A percentile compares a stretch with the other conserved stretches of the same genome.
Evolutionary conservation across 2,888 invertebrate species (phyloP).

Genomic region (Tiliacea citrago): DNA sequence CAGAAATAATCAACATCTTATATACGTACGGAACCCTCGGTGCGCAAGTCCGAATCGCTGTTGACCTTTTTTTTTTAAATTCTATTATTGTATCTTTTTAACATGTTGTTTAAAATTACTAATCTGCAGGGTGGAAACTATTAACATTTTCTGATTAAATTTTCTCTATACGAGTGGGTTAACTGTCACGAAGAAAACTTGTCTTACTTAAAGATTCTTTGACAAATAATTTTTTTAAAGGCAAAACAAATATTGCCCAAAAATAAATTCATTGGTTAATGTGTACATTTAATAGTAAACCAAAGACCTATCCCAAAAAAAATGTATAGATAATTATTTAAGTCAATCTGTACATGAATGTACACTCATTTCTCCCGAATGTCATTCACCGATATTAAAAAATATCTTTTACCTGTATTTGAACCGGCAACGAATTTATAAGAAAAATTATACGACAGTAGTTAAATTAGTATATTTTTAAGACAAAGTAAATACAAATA

Average conservation of each 20-base stretch:
- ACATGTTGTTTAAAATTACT: background rate
- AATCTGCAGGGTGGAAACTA: background rate
- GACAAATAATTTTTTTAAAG: background rate
- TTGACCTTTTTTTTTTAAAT: too few species aligned
- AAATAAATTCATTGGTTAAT: background rate
- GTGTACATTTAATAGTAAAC: conserved; percentile 16
- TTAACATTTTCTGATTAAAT: background rate
- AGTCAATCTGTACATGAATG: conserved; percentile 18
- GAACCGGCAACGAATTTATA: conserved; percentile 62
- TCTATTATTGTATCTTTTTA: too few species aligned
- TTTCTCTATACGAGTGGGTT: background rate
- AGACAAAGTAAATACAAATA: conserved; percentile 60
- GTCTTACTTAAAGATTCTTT: background rate
- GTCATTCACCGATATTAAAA: background rate
- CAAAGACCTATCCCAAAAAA: background rate
- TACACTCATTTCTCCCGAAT: conserved; percentile 8
- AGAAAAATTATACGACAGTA: conserved; percentile 49
- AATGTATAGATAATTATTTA: conserved; percentile 3
- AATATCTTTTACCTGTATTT: conserved; percentile 12
- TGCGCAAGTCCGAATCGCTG: too few species aligned
- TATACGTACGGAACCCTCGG: too few species aligned
- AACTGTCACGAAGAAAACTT: background rate
- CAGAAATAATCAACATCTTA: too few species aligned
- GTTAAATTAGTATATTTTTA: conserved; percentile 40
- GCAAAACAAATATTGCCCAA: background rate